phyloP scores from a whole-genome alignment of 2,797 vertebrate genomes.

The Pantherophis vulpinus region DNA sequence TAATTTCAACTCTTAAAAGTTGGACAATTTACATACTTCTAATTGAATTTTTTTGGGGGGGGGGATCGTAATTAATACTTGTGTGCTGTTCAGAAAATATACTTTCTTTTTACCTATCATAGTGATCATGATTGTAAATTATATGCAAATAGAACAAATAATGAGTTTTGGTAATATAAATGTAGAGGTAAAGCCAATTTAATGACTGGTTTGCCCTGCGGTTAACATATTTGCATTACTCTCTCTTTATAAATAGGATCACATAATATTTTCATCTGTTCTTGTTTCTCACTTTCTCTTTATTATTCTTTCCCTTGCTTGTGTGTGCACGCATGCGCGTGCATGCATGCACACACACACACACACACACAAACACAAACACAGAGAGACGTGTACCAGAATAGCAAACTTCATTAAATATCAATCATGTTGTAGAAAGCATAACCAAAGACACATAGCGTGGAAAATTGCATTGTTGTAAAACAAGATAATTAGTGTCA shows the following conservation, averaged over 20 bases:
- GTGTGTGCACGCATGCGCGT: too few relatives aligned
- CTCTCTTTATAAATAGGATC: constrained; percentile 22
- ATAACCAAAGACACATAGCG: constrained; percentile 14
- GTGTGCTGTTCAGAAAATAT: constrained; percentile 7
- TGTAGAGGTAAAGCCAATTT: constrained; percentile 32
- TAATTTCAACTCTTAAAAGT: constrained; percentile 30
- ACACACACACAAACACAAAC: neutral
- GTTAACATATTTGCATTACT: constrained; percentile 35
- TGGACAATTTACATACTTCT: constrained; percentile 34
- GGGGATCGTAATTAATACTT: constrained; percentile 22
- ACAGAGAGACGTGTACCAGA: neutral
- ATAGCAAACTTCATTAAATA: neutral
- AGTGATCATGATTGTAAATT: constrained; percentile 43
- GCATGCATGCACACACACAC: neutral
- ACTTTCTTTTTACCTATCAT: constrained; percentile 30
- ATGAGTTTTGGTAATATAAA: constrained; percentile 43
- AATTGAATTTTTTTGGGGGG: neutral
- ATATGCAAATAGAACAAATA: constrained; percentile 27
- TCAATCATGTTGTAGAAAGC: neutral
- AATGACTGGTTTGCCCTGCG: neutral
- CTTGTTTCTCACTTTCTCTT: neutral
- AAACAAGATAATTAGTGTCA: constrained; percentile 2
- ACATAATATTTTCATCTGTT: neutral
- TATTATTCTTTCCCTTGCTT: neutral
- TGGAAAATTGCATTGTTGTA: constrained; percentile 17